Percentiles rank a stretch among this genome's conserved stretches.
Conservation (phyloP, 2,113 vertebrate genomes). For the Sprattus sprattus region DNA sequence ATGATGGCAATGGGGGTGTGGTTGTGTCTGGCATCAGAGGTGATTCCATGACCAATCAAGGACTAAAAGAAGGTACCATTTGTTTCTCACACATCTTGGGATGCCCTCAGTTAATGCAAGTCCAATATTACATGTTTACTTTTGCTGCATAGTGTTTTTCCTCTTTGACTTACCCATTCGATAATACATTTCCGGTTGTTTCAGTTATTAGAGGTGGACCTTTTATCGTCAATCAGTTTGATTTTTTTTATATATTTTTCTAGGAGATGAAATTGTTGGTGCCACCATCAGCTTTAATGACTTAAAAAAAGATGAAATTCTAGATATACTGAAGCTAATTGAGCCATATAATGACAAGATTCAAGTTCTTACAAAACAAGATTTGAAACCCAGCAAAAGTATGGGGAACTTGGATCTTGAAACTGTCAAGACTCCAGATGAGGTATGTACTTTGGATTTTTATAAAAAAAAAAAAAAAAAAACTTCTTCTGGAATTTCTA, state of each 20-base stretch:
- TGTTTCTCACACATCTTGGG: background rate
- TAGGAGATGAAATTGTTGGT: constrained; percentile 68
- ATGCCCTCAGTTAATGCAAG: background rate
- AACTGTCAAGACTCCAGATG: constrained; percentile 49
- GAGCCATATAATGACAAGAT: constrained; percentile 63
- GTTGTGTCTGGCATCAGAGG: constrained; percentile 52
- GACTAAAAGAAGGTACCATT: constrained; percentile 60
- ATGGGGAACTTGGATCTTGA: constrained; percentile 55
- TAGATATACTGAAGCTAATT: constrained; percentile 63
- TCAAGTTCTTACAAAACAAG: constrained; percentile 53
- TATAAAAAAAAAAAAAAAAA: background rate
- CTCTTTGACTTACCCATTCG: background rate
- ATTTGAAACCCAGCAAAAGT: constrained; percentile 57
- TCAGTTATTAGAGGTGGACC: background rate
- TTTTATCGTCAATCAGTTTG: background rate
- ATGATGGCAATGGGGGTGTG: constrained; percentile 51
- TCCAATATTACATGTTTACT: background rate
- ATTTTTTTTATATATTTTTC: constrained; percentile 29
- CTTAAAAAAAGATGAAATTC: constrained; percentile 64
- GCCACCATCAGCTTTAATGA: constrained; percentile 65
- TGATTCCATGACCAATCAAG: constrained; percentile 29
- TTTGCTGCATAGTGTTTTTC: background rate
- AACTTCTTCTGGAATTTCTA: background rate
- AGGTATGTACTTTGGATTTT: constrained; percentile 51
- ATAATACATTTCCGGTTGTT: background rate